These are phyloP conservation scores for Brachionus plicatilis DNA, from an alignment of 1,140 invertebrate species.

Conservation along the genomic window DNA sequence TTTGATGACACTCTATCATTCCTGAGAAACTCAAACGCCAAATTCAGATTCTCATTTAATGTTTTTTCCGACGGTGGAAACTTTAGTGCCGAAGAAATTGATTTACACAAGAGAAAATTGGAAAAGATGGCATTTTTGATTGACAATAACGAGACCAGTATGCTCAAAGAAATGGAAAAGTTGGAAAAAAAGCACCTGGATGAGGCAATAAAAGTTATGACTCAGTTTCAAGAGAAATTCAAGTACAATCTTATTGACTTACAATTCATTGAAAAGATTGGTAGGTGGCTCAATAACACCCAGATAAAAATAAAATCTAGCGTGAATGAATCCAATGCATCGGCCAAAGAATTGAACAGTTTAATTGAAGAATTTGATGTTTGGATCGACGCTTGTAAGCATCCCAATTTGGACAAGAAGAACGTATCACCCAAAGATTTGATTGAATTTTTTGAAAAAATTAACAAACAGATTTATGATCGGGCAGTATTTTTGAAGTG, in stretches of 20 bases:
- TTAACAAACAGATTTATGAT: slow-evolving; percentile 49
- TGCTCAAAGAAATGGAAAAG: slow-evolving; percentile 55
- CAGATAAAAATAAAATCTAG: slow-evolving; percentile 56
- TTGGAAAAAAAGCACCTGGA: slow-evolving; percentile 54
- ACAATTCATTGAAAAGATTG: slow-evolving; percentile 55
- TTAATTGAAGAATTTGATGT: slow-evolving; percentile 46
- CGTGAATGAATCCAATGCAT: slow-evolving; percentile 52
- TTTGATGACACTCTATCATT: slow-evolving; percentile 53
- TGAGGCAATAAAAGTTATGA: slow-evolving; percentile 49
- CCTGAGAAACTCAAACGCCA: slow-evolving; percentile 53
- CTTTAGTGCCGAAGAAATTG: slow-evolving; percentile 56
- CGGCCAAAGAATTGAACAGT: slow-evolving; percentile 48
- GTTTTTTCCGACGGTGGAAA: slow-evolving; percentile 56
- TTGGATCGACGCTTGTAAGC: slow-evolving; percentile 50
- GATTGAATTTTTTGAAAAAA: slow-evolving; percentile 45
- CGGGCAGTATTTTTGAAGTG: slow-evolving; percentile 49
- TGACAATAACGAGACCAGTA: slow-evolving; percentile 50
- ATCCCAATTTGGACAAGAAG: slow-evolving; percentile 53
- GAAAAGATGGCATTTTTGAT: slow-evolving; percentile 54
- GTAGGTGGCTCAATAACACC: slow-evolving; percentile 53
- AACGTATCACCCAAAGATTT: slow-evolving; percentile 47
- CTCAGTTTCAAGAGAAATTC: slow-evolving; percentile 56
- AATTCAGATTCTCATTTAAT: slow-evolving; percentile 55
- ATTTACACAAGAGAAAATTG: slow-evolving; percentile 51
- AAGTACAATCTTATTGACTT: slow-evolving; percentile 56